Base-by-base conservation (phyloP, 1,140 invertebrate genomes). In the Drosophila aff. region DNA sequence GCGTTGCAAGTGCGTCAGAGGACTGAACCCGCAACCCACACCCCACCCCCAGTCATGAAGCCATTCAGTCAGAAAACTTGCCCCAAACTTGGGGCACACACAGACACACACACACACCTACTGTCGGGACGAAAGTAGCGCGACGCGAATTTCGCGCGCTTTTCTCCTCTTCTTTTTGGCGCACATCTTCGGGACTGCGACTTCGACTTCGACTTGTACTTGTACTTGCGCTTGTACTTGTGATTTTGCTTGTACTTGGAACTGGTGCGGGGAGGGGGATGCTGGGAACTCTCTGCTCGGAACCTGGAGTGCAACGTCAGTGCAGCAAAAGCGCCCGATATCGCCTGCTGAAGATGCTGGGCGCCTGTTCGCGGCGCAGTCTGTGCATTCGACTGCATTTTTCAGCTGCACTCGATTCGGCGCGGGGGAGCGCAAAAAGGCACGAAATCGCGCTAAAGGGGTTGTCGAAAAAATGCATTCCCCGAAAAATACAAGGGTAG, bases 351-450 rank as follows among this genome's bases (percentile, higher is more conserved):
- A 26, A 59, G 49, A 79, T 89, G 64, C 85, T 89, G 85, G n/a
- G 63, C 85, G 85, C 85, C 85, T 90, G 85, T 76, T 76, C 59
- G 8, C 44, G 71, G 47, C 85, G 81, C 85, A 85, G 67, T 79
- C 75, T 76, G 67, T 81, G 85, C 85, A 89, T 82, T 90, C 78
- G 55, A 79, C 81, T 89, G 85, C 85, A 89, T 85, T 89, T 89
- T 82, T 82, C 65, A 90, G 49, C 62, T 73, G 62, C 75, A 69
- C 73, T 18, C 55, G n/a, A 44, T 49, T 33, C 28, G 50, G 65
- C 18, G 52, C 53, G 38, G 60, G 49, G 38, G 18, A 44, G 52
- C 38, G 10, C 23, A 52, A 33, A 66, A 77, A 68, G 46, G 28
- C 44, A 21, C 58, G 46, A 79, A 57, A 64, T 44, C 79, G 66